Evolutionary conservation across 1,140 invertebrate species (phyloP).

Genomic region (Dendroctonus ponderosae): DNA sequence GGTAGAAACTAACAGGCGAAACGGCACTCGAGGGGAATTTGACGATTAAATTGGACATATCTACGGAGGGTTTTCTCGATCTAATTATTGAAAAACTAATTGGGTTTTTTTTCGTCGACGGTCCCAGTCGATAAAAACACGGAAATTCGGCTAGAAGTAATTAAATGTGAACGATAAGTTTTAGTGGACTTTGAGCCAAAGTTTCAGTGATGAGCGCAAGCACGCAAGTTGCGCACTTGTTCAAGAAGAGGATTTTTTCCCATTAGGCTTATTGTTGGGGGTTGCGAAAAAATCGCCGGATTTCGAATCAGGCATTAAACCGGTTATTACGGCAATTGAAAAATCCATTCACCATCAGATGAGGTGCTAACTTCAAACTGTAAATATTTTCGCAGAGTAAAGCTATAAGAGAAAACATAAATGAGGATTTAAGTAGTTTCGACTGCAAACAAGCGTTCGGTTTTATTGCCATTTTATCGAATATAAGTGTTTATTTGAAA

Average conservation of each 20-base stretch:
- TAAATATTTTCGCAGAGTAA: too few species aligned
- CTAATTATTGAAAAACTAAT: conserved; percentile 33
- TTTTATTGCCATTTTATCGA: conserved; percentile 1
- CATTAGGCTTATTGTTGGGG: too few species aligned
- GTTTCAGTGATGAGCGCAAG: too few species aligned
- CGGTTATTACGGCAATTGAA: too few species aligned
- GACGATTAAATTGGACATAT: conserved; percentile 29
- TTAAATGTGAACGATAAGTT: conserved; percentile 21
- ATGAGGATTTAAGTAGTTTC: conserved; percentile 9
- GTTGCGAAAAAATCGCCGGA: too few species aligned
- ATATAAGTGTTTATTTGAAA: conserved; percentile 10
- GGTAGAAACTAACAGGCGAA: conserved; percentile 25
- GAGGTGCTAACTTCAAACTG: too few species aligned
- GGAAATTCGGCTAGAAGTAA: conserved; percentile 21
- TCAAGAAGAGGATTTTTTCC: too few species aligned
- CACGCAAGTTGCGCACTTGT: too few species aligned
- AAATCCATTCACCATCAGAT: too few species aligned
- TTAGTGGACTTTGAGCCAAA: not conserved
- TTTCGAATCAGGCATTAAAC: too few species aligned
- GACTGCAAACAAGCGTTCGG: conserved; percentile 4
- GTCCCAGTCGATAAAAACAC: conserved; percentile 17
- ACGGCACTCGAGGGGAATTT: conserved; percentile 24
- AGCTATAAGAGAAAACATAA: not conserved
- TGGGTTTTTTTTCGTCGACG: conserved; percentile 14
- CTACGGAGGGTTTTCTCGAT: conserved; percentile 21